Percentiles rank a stretch among this genome's conserved stretches.
These are phyloP conservation scores for Staurois parvus DNA, from an alignment of 2,797 vertebrate genomes.

Conservation along the genomic window DNA sequence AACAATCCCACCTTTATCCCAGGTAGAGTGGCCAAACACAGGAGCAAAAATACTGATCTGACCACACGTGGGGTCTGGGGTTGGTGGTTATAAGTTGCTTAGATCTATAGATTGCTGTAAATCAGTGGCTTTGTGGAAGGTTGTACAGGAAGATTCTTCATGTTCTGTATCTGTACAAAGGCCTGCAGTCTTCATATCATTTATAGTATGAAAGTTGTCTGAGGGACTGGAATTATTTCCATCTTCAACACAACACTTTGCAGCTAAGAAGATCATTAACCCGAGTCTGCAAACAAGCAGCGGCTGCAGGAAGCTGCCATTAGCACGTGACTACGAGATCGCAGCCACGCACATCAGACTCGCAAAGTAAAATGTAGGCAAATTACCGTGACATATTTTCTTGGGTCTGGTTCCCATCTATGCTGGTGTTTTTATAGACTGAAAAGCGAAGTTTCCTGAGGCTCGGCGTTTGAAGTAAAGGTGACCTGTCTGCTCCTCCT, in stretches of 20 bases:
- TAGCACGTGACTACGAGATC: not conserved
- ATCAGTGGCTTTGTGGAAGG: too few species aligned
- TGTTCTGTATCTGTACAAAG: too few species aligned
- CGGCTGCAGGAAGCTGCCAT: not conserved
- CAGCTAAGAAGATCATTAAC: not conserved
- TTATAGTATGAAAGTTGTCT: not conserved
- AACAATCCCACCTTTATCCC: too few species aligned
- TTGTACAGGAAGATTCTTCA: too few species aligned
- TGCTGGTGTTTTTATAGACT: not conserved
- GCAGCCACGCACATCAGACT: not conserved
- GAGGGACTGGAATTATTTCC: not conserved
- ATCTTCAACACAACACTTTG: not conserved
- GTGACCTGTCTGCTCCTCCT: slow-evolving; percentile 57
- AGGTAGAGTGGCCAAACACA: too few species aligned
- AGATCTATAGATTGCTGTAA: too few species aligned
- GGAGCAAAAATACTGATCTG: too few species aligned
- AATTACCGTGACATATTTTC: not conserved
- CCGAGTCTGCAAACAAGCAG: not conserved
- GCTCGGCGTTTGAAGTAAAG: not conserved
- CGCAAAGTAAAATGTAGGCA: not conserved
- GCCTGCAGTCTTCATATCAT: not conserved
- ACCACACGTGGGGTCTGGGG: too few species aligned
- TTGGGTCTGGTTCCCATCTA: too few species aligned
- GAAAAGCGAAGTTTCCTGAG: not conserved
- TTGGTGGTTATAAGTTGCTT: too few species aligned